Evolutionary conservation across 2,888 invertebrate species (phyloP).

Genomic region (Drosophila eohydei): DNA sequence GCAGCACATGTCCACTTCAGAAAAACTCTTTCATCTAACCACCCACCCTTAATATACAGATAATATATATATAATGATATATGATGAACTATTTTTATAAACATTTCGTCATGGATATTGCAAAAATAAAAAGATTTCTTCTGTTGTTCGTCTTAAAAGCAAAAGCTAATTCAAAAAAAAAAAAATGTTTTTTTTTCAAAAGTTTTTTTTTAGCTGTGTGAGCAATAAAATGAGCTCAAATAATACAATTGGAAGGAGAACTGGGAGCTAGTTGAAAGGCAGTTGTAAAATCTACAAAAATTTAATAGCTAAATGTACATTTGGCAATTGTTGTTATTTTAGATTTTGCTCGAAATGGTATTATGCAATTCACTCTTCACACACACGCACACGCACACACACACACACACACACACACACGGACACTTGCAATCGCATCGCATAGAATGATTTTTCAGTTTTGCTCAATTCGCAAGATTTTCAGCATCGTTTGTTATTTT

Average conservation of each 20-base stretch:
- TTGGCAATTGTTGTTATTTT: conserved; percentile 42
- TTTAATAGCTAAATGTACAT: conserved; percentile 61
- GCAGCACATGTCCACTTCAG: conserved; percentile 1
- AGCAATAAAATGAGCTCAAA: conserved; percentile 47
- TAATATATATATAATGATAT: conserved; percentile 18
- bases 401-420: conserved; percentile 39
- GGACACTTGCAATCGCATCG: conserved; percentile 27
- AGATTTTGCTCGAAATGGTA: conserved; percentile 71
- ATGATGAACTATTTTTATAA: conserved; percentile 52
- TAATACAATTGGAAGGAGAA: conserved; percentile 38
- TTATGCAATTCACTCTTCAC: conserved; percentile 70
- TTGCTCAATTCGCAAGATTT: conserved; percentile 69
- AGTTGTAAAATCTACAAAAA: conserved; percentile 56
- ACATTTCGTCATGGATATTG: conserved; percentile 68
- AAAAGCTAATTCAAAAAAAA: conserved; percentile 23
- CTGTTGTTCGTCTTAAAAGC: conserved; percentile 37
- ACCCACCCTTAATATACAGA: conserved; percentile 24
- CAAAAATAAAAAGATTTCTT: conserved; percentile 26
- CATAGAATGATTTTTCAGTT: conserved; percentile 69
- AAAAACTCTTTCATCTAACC: background rate
- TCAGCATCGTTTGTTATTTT: conserved; percentile 76
- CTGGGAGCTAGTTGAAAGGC: conserved; percentile 16
- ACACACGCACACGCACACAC: conserved; percentile 35
- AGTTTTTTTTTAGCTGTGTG: conserved; percentile 31
- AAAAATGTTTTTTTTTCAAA: conserved; percentile 30